Conservation (phyloP, 1,140 invertebrate genomes). For the Halesus radiatus region DNA sequence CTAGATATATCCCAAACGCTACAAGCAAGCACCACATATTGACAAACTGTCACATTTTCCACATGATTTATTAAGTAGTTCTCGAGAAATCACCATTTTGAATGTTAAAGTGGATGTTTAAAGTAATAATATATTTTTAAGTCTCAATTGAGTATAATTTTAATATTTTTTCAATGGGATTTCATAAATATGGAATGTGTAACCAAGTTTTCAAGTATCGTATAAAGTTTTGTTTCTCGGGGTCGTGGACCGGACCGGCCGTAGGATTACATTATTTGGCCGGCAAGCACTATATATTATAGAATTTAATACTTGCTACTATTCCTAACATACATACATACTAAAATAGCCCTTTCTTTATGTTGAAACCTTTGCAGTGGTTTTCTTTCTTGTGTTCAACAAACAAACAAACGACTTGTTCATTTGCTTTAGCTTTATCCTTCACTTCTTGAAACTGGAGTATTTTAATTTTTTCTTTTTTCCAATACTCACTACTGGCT, state of each 20-base stretch:
- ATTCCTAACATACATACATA: slow-evolving; percentile 40
- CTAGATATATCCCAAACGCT: slow-evolving; percentile 23
- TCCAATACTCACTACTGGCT: slow-evolving; percentile 43
- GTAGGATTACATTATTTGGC: slow-evolving; percentile 41
- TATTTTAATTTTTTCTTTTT: slow-evolving; percentile 30
- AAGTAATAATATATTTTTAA: slow-evolving; percentile 57
- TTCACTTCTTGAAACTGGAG: slow-evolving; percentile 29
- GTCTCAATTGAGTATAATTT: slow-evolving; percentile 55
- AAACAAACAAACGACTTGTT: slow-evolving; percentile 45
- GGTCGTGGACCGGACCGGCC: slow-evolving; percentile 21
- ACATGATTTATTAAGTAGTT: slow-evolving; percentile 52
- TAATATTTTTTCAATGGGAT: slow-evolving; percentile 53
- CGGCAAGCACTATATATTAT: slow-evolving; percentile 35
- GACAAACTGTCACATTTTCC: slow-evolving; percentile 56
- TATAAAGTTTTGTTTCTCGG: slow-evolving; percentile 44
- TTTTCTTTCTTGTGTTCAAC: slow-evolving; percentile 29
- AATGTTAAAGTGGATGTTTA: slow-evolving; percentile 54
- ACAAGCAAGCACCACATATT: slow-evolving; percentile 36
- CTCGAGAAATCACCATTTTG: slow-evolving; percentile 49
- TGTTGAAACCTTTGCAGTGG: slow-evolving; percentile 21
- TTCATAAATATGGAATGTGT: slow-evolving; percentile 47
- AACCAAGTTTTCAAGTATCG: slow-evolving; percentile 41
- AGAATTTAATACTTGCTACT: slow-evolving; percentile 40
- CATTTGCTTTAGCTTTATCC: slow-evolving; percentile 48
- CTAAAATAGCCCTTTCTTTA: slow-evolving; percentile 35